Base-by-base conservation (phyloP, 1,140 invertebrate species). In the Camponotus vicinus region DNA sequence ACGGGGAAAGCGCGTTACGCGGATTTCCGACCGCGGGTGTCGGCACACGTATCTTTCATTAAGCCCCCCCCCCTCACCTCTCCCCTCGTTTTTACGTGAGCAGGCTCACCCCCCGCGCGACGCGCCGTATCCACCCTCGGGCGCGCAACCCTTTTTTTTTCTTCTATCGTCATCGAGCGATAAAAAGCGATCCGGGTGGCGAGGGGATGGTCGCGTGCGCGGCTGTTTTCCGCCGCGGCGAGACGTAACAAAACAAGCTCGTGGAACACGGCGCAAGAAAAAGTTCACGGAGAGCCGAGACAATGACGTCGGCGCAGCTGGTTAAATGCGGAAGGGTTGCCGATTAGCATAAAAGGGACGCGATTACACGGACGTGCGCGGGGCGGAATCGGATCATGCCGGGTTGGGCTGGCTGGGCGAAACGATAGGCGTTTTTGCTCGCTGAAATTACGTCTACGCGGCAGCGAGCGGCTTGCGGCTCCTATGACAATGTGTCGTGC, bases 281-380 rank as follows among this genome's bases (percentile, higher is more conserved):
- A 85, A 78, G 27, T 76, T 71, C 34, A 78, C 40, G 49, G 63
- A 61, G 78, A 78, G 40, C 42, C 78, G 80, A 89, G 66, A 91
- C 89, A 91, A 91, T 91, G 55, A 76, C 55, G 0, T 40, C n/a
- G 8, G 78, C 69, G 91, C 93, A 94, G 93, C 93, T 94, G 93
- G 93, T 93, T 93, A 93, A 92, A 92, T 88, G 90, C 71, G 85
- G 90, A 94, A 94, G 93, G 93, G 93, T 94, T 94, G 90, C 70
- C 85, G 90, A 94, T 94, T 94, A 94, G 92, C 93, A 94, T 94
- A 94, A 94, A 92, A 92, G 91, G 86, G 86, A 52, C 85, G 86
- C 92, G 90, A 93, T 94, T 93, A 93, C 92, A 93, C 90, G 92
- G 85, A 77, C 70, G 64, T 61, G 76, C 67, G 64, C 64, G 76